phyloP scores from a whole-genome alignment of 2,888 invertebrate species.

The Galerucella pusilla region DNA sequence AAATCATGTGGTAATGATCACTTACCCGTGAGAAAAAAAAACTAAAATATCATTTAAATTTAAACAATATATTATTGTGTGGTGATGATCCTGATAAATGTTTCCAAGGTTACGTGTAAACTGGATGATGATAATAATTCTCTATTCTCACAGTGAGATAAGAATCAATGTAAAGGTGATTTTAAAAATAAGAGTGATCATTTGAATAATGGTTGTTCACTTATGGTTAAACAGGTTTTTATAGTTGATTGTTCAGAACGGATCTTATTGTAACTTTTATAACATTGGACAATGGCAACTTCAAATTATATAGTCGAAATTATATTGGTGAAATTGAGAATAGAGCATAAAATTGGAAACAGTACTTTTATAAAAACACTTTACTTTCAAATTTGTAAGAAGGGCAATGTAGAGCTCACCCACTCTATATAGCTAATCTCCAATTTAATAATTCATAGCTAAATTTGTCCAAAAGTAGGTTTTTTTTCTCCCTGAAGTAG shows the following conservation, averaged over 20 bases:
- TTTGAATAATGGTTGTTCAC: slow-evolving; percentile 18
- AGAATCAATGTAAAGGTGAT: slow-evolving; percentile 19
- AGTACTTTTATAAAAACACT: neutral
- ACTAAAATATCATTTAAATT: slow-evolving; percentile 12
- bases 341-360: neutral
- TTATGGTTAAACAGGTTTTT: neutral
- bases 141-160: slow-evolving; percentile 28
- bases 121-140: slow-evolving; percentile 24
- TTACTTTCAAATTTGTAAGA: no score
- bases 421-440: no score
- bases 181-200: slow-evolving; percentile 16
- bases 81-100: slow-evolving; percentile 18
- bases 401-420: no score
- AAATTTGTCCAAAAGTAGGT: no score
- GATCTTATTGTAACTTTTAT: neutral
- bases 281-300: neutral
- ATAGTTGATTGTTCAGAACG: neutral
- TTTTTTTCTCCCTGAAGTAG: no score
- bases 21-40: slow-evolving; percentile 7
- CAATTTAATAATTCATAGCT: no score
- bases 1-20: slow-evolving; percentile 9
- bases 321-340: neutral
- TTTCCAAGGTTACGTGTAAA: slow-evolving; percentile 19
- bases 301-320: neutral
- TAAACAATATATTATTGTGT: slow-evolving; percentile 13